Evolutionary conservation across 2,113 vertebrate genomes (phyloP).

Genomic region (Recurvirostra avosetta): DNA sequence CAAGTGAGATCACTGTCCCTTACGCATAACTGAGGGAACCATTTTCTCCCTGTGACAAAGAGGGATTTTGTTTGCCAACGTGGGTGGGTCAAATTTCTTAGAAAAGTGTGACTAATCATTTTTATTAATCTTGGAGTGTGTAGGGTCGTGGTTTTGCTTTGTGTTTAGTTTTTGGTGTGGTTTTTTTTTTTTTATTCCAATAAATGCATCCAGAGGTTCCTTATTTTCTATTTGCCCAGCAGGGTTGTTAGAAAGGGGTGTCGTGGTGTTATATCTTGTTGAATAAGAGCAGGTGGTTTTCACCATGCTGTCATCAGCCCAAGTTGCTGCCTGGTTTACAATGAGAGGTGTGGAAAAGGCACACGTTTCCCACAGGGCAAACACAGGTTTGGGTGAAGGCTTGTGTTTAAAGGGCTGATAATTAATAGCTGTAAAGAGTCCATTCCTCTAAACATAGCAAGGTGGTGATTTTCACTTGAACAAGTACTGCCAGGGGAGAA

Average conservation of each 20-base stretch:
- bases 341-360: slow-evolving; percentile 22
- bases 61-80: not conserved
- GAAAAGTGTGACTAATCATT: not conserved
- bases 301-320: not conserved
- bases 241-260: not conserved
- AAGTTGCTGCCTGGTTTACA: not conserved
- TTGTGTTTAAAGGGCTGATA: not conserved
- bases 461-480: not conserved
- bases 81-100: not conserved
- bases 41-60: not conserved
- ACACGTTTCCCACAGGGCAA: not conserved
- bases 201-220: not conserved
- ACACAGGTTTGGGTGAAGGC: not conserved
- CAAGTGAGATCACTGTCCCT: not conserved
- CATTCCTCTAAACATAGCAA: not conserved
- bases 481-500: not conserved
- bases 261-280: not conserved
- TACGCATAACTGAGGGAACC: not conserved
- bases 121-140: not conserved
- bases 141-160: not conserved
- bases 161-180: not conserved
- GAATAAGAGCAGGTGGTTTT: slow-evolving; percentile 7
- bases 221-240: not conserved
- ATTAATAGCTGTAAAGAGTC: not conserved
- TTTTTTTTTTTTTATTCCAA: not conserved